phyloP scores from a whole-genome alignment of 2,113 vertebrate genomes.

The Xiphophorus hellerii region DNA sequence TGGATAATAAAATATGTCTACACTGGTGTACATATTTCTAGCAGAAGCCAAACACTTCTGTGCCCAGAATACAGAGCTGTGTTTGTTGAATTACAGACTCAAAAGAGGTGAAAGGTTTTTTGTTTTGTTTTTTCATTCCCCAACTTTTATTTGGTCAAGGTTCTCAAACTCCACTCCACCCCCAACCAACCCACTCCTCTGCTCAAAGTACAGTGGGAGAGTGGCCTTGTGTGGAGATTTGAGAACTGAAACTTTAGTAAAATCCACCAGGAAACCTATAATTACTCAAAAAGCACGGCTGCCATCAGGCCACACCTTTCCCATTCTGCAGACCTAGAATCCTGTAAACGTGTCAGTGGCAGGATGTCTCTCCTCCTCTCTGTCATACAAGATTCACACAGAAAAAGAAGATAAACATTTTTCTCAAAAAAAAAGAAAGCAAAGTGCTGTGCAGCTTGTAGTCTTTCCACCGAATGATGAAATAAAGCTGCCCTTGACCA shows the following conservation, averaged over 20 bases:
- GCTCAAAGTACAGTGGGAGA: conserved; percentile 63
- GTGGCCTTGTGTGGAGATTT: conserved; percentile 63
- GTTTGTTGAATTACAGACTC: conserved; percentile 54
- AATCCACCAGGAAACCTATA: conserved; percentile 84
- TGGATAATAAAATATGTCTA: conserved; percentile 63
- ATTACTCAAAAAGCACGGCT: conserved; percentile 83
- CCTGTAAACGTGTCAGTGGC: conserved; percentile 75
- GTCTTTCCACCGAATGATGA: conserved; percentile 3
- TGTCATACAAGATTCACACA: conserved; percentile 23
- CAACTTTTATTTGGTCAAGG: conserved; percentile 62
- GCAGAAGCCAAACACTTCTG: conserved; percentile 50
- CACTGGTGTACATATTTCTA: conserved; percentile 63
- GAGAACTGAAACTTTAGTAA: conserved; percentile 81
- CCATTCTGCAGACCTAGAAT: conserved; percentile 57
- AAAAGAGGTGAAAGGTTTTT: conserved; percentile 39
- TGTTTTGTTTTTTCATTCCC: conserved; percentile 29
- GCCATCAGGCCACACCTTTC: conserved; percentile 77
- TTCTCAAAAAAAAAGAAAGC: conserved; percentile 21
- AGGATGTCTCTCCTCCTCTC: conserved; percentile 55
- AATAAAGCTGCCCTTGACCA: conserved; percentile 3
- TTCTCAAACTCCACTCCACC: background rate
- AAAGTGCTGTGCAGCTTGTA: conserved; percentile 7
- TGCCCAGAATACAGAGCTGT: conserved; percentile 47
- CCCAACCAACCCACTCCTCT: background rate
- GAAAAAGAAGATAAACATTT: conserved; percentile 20